Evolutionary conservation across 2,888 invertebrate genomes (phyloP), one percentile per base, ranked within the genome.

Genomic region (Dione vanillae): DNA sequence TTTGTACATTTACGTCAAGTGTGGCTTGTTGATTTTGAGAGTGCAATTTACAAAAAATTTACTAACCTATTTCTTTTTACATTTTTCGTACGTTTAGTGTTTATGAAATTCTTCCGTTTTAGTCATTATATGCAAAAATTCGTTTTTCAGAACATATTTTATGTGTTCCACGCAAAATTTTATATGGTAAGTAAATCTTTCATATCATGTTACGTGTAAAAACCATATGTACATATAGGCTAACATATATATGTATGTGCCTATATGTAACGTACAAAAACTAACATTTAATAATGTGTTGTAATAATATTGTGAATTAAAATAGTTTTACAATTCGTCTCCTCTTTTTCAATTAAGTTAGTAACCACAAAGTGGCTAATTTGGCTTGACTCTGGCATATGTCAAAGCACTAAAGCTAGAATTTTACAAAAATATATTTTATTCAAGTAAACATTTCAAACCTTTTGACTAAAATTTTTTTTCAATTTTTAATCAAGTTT

Each of bases 391-490:
- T 45, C 27, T 45, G 27, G 45, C 27, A 45, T 61, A 76, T 68
- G 69, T 66, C 59, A 56, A 73, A 74, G 71, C 61, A 66, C 71
- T 65, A 71, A 72, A 70, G 71, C 71, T 70, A 45, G 56, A 67
- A 68, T 67, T 71, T 73, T 73, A 69, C 66, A 69, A 47, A 69
- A 72, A 69, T 45, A 66, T 56, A 27, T 35, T 67, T 62, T 51
- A 66, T 66, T 69, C 56, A 37, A 65, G 43, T 61, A 62, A 59
- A 41, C 51, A 61, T 58, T 69, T 47, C 27, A 65, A 52, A 59
- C 67, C 59, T 40, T 47, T 20, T 41, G 41, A 61, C 37, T 49
- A 51, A 43, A 67, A n/a, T n/a, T n/a, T n/a, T 6, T 11, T 43
- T n/a, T 59, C 43, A 43, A 59, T 43, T 59, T n/a, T 5, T 43